Evolutionary conservation across 2,888 invertebrate genomes (phyloP).

Genomic region (Serrognathus titanus): DNA sequence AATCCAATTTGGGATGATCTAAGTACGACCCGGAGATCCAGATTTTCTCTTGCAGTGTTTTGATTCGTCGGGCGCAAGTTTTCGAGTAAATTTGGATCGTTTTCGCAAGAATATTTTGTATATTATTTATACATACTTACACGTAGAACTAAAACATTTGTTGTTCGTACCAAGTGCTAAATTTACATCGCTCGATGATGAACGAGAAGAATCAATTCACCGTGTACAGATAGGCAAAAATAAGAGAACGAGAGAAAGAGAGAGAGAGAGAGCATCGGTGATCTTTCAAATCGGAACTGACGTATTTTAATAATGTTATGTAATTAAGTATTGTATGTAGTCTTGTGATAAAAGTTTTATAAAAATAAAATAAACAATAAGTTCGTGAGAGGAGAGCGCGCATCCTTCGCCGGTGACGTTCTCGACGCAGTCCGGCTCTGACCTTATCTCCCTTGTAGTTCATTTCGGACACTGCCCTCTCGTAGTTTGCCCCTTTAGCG

Average conservation of each 20-base stretch:
- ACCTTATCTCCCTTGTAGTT: background rate
- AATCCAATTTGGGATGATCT: too few relatives aligned
- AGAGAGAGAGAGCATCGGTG: background rate
- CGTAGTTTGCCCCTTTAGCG: slow-evolving; percentile 6
- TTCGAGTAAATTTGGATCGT: too few relatives aligned
- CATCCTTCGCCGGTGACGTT: background rate
- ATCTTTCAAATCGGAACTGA: slow-evolving; percentile 5
- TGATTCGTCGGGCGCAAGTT: too few relatives aligned
- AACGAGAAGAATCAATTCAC: background rate
- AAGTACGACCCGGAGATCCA: too few relatives aligned
- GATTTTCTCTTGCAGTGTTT: too few relatives aligned
- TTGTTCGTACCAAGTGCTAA: background rate
- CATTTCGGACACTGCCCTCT: background rate
- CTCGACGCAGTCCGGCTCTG: background rate
- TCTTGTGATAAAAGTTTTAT: slow-evolving; percentile 39
- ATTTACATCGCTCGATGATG: background rate
- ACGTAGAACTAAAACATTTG: slow-evolving; percentile 2
- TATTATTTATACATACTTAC: background rate
- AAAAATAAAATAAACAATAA: slow-evolving; percentile 13
- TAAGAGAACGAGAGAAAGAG: background rate
- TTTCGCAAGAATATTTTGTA: background rate
- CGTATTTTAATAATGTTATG: slow-evolving; percentile 38
- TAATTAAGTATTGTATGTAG: slow-evolving; percentile 35
- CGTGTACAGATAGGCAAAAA: slow-evolving; percentile 1
- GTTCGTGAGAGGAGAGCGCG: background rate